phyloP scores from a whole-genome alignment of 2,888 invertebrate genomes.

The Drosophila robusta region DNA sequence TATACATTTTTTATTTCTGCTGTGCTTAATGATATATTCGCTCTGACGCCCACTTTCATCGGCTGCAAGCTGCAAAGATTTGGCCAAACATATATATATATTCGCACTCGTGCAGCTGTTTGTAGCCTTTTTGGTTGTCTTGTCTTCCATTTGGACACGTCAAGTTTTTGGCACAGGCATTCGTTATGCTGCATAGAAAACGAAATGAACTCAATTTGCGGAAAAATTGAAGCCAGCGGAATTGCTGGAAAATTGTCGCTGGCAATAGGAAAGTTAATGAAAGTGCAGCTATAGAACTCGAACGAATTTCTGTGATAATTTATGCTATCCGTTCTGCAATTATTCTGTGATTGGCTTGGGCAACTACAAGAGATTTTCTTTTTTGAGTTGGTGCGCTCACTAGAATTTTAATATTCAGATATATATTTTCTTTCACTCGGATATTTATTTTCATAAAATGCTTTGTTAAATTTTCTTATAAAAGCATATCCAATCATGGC shows the following conservation, averaged over 20 bases:
- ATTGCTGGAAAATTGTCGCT: conserved; percentile 51
- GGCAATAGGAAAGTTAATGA: conserved; percentile 56
- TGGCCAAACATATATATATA: conserved; percentile 9
- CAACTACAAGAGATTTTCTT: conserved; percentile 7
- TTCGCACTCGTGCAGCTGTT: background rate
- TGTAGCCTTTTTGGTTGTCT: conserved; percentile 27
- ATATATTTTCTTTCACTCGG: too few species aligned
- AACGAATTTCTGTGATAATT: conserved; percentile 15
- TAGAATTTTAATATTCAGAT: background rate
- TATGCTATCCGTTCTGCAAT: conserved; percentile 13
- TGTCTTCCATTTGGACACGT: conserved; percentile 61
- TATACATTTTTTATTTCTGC: conserved; percentile 22
- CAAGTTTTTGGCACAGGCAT: conserved; percentile 54
- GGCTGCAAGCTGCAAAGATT: conserved; percentile 40
- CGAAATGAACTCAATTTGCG: conserved; percentile 62
- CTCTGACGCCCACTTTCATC: conserved; percentile 81
- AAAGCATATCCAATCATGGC: too few species aligned
- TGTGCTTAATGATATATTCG: conserved; percentile 56
- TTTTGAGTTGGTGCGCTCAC: background rate
- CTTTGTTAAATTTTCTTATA: background rate
- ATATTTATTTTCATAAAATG: background rate
- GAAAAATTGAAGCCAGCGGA: conserved; percentile 51
- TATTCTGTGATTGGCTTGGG: conserved; percentile 1
- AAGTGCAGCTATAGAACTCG: conserved; percentile 42
- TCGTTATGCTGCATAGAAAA: conserved; percentile 57